Conservation (phyloP, 2,888 invertebrate genomes). For the Aphodius granarius region DNA sequence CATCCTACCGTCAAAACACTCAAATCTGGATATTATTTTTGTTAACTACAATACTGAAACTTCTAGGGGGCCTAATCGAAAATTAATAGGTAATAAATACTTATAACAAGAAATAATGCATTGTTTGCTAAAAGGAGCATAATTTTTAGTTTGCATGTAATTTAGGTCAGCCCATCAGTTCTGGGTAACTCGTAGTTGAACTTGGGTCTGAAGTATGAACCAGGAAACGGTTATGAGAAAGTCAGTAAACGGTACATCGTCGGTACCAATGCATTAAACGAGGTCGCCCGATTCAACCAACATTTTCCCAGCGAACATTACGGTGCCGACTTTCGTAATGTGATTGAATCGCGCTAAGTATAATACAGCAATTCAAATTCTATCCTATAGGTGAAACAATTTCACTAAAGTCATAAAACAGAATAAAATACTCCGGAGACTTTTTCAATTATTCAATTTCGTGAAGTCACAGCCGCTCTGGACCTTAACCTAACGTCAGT, state of each 20-base stretch:
- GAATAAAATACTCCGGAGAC: no score
- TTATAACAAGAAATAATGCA: no score
- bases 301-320: background rate
- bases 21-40: no score
- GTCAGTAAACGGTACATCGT: background rate
- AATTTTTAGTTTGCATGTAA: background rate
- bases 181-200: background rate
- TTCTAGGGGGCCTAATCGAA: no score
- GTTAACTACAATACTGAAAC: no score
- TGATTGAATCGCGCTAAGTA: background rate
- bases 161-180: background rate
- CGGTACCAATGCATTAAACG: background rate
- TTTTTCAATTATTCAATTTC: no score
- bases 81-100: no score
- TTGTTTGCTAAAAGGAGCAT: no score
- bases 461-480: no score
- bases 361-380: background rate
- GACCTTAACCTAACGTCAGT: no score
- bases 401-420: no score
- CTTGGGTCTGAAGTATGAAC: background rate
- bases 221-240: background rate
- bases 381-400: background rate
- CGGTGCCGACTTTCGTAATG: background rate
- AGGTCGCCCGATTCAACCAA: background rate
- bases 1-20: no score